Conservation (phyloP, 92 coral and sea anemone genomes). For the Epizoanthus rinbou region DNA sequence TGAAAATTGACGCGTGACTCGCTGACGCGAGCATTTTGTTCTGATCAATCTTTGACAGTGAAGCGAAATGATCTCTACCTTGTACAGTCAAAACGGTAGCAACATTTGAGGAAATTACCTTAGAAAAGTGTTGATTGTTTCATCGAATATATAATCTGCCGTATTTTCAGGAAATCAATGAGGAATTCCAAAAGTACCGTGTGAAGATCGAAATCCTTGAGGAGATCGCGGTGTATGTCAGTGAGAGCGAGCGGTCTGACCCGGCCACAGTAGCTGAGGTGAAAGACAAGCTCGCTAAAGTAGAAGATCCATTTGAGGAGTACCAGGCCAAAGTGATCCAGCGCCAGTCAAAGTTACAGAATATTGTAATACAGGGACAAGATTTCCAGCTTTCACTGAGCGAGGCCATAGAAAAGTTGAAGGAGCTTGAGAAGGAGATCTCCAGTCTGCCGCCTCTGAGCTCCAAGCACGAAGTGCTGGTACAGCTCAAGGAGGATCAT, state of each 20-base stretch:
- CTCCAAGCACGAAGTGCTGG: slow-evolving; percentile 72
- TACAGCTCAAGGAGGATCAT: slow-evolving; percentile 86
- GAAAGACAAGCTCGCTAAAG: slow-evolving; percentile 61
- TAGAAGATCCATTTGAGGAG: slow-evolving; percentile 79
- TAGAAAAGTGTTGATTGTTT: not conserved
- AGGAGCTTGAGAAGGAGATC: slow-evolving; percentile 72
- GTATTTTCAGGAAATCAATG: slow-evolving; percentile 66
- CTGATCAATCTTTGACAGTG: too few species aligned
- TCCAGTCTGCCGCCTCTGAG: slow-evolving; percentile 70
- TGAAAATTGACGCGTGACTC: too few species aligned
- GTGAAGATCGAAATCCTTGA: slow-evolving; percentile 80
- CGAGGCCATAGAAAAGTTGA: slow-evolving; percentile 72
- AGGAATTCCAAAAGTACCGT: slow-evolving; percentile 80
- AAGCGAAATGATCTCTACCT: too few species aligned
- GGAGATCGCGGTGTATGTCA: slow-evolving; percentile 68
- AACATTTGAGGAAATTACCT: not conserved
- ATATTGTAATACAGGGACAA: slow-evolving; percentile 73
- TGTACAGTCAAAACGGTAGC: too few species aligned
- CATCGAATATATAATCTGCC: not conserved
- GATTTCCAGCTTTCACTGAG: slow-evolving; percentile 81
- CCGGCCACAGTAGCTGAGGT: slow-evolving; percentile 87
- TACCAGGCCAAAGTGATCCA: slow-evolving; percentile 74
- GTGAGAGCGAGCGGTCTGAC: slow-evolving; percentile 74
- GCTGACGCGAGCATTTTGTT: too few species aligned
- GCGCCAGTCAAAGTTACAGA: slow-evolving; percentile 86